Conservation (phyloP, 2,113 vertebrate species). For the Vimba vimba region DNA sequence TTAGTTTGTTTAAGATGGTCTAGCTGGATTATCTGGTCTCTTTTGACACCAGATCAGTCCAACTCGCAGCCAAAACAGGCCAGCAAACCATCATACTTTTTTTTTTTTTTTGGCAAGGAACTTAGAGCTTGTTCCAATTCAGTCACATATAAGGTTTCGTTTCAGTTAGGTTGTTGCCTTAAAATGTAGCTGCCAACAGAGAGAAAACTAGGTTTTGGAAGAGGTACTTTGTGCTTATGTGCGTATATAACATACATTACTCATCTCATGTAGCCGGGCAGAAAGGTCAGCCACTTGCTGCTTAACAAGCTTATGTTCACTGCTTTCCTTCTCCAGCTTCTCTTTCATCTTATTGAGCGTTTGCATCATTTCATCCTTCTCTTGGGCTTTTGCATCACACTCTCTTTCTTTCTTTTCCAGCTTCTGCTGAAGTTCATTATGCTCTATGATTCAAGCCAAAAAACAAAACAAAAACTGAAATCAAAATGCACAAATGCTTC, state of each 20-base stretch:
- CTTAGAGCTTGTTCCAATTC: not conserved
- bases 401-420: conserved; percentile 97
- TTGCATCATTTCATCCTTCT: conserved; percentile 99
- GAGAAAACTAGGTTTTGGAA: not conserved
- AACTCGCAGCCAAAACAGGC: not conserved
- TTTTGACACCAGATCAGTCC: not conserved
- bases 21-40: not conserved
- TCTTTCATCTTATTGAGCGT: conserved; percentile 99
- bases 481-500: not conserved
- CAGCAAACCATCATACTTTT: not conserved
- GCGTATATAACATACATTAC: conserved; percentile 77
- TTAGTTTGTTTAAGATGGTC: not conserved
- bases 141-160: not conserved
- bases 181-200: not conserved
- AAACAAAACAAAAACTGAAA: not conserved
- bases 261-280: conserved; percentile 87
- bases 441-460: conserved; percentile 76
- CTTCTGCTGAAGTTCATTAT: conserved; percentile 93
- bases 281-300: conserved; percentile 93
- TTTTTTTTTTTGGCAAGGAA: not conserved
- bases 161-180: conserved; percentile 1
- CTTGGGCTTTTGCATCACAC: conserved; percentile 95
- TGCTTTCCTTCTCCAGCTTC: conserved; percentile 94
- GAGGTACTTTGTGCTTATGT: conserved; percentile 3
- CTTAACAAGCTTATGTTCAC: conserved; percentile 92